Evolutionary conservation across 2,888 invertebrate genomes (phyloP).

Genomic region (Andrena minutula): DNA sequence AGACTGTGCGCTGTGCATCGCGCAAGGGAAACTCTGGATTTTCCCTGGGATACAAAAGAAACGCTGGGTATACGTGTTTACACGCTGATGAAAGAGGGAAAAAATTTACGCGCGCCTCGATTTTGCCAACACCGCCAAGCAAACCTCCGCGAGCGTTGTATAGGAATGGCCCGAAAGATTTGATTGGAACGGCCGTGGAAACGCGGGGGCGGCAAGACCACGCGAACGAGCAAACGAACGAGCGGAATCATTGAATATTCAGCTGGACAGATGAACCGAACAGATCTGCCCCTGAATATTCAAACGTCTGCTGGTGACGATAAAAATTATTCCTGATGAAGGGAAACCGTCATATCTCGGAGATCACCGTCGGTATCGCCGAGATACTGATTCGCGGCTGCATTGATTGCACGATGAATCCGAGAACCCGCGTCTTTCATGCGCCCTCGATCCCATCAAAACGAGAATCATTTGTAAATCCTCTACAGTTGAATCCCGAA

Average conservation of each 20-base stretch:
- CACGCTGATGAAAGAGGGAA: not conserved
- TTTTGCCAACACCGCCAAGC: conserved; percentile 43
- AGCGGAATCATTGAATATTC: conserved; percentile 77
- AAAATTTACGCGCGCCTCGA: conserved; percentile 17
- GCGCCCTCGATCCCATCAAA: not conserved
- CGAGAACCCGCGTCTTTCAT: conserved; percentile 10
- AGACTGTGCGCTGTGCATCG: not conserved
- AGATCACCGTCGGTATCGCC: conserved; percentile 45
- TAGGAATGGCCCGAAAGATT: conserved; percentile 56
- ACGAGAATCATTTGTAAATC: conserved; percentile 32
- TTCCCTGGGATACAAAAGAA: not conserved
- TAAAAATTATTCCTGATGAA: conserved; percentile 67
- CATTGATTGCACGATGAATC: conserved; percentile 67
- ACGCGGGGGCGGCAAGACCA: conserved; percentile 50
- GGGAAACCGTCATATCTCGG: conserved; percentile 43
- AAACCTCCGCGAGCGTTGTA: conserved; percentile 12
- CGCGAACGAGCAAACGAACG: conserved; percentile 63
- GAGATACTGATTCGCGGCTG: conserved; percentile 46
- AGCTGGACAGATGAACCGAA: conserved; percentile 73
- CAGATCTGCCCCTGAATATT: conserved; percentile 74
- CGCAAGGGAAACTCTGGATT: not conserved
- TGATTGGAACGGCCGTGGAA: conserved; percentile 52
- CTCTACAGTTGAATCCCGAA: not conserved
- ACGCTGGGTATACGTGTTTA: conserved; percentile 11
- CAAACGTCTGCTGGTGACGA: conserved; percentile 65